phyloP scores from a whole-genome alignment of 1,140 invertebrate species.

The Bombus vancouverensis region DNA sequence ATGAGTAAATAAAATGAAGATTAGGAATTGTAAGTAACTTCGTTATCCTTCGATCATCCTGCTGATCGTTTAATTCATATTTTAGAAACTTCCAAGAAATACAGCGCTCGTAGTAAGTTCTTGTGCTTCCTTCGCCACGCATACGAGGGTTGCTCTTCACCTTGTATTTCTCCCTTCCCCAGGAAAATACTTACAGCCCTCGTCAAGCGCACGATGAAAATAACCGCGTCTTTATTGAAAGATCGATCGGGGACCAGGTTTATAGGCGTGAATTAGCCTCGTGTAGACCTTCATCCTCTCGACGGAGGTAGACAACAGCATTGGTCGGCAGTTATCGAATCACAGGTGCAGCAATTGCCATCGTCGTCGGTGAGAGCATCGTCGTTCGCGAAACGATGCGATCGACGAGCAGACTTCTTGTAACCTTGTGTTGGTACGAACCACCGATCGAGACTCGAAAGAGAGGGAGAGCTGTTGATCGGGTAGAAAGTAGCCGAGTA shows the following conservation, averaged over 20 bases:
- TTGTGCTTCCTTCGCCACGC: no score
- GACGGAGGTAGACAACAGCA: neutral
- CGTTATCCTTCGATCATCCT: no score
- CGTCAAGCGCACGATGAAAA: conserved; percentile 12
- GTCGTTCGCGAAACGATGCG: neutral
- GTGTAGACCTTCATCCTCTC: conserved; percentile 8
- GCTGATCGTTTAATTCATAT: neutral
- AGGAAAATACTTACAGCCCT: neutral
- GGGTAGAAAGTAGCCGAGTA: conserved; percentile 67
- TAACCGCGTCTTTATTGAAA: conserved; percentile 24
- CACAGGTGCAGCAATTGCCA: conserved; percentile 28
- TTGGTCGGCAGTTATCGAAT: conserved; percentile 21
- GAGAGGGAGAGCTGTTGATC: conserved; percentile 20
- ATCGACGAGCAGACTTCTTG: neutral
- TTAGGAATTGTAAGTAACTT: no score
- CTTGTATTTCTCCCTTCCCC: neutral
- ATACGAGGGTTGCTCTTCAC: neutral
- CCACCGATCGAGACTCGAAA: neutral
- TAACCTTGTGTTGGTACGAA: conserved; percentile 41
- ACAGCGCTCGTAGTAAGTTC: neutral
- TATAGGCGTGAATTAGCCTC: conserved; percentile 4
- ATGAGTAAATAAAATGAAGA: no score
- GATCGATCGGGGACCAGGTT: conserved; percentile 21
- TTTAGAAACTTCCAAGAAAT: neutral
- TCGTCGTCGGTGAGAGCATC: conserved; percentile 1